phyloP scores from a whole-genome alignment of 1,140 invertebrate species.

The Octopus sinensis region DNA sequence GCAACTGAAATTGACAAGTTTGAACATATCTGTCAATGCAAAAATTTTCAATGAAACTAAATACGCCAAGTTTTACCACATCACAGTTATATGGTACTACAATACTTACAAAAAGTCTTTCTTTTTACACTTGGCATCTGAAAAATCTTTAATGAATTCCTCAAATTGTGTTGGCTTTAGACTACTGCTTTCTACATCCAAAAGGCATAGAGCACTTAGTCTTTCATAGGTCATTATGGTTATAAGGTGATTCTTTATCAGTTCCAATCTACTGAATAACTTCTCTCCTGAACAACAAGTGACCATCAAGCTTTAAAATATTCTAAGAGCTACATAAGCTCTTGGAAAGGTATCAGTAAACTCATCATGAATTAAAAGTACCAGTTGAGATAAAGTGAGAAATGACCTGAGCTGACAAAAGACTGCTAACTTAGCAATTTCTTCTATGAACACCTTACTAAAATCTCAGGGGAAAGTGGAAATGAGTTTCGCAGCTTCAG shows the following conservation, averaged over 20 bases:
- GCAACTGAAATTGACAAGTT: too few relatives aligned
- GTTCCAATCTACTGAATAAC: neutral
- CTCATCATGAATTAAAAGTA: neutral
- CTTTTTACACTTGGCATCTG: conserved; percentile 10
- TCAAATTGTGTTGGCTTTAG: neutral
- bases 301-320: conserved; percentile 8
- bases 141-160: conserved; percentile 6
- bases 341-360: conserved; percentile 6
- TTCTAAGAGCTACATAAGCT: conserved; percentile 7
- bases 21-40: too few relatives aligned
- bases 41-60: too few relatives aligned
- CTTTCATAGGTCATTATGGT: conserved; percentile 2
- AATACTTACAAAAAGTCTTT: conserved; percentile 4
- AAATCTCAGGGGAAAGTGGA: neutral
- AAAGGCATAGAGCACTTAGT: conserved; percentile 5
- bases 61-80: too few relatives aligned
- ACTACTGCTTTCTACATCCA: neutral
- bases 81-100: neutral
- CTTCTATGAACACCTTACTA: neutral
- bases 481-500: neutral
- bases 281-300: neutral
- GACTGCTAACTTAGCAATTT: neutral
- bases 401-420: neutral
- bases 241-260: conserved; percentile 6
- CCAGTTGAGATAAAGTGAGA: conserved; percentile 5